Percentiles rank a stretch among this genome's conserved stretches.
phyloP scores from a whole-genome alignment of 2,113 vertebrate species.

The Pomatostomus ruficeps region DNA sequence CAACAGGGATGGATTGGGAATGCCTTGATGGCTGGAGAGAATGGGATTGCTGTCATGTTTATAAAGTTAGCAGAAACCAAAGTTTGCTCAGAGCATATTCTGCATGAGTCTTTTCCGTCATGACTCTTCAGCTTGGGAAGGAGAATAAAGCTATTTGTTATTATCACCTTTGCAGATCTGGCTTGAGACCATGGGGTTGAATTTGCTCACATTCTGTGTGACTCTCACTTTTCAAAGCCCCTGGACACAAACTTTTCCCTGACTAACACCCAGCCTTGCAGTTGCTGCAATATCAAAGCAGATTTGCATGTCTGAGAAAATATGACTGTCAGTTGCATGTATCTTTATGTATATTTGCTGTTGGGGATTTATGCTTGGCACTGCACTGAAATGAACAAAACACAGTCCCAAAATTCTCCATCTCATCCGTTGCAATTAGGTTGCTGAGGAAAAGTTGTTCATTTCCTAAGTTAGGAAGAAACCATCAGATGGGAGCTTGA shows the following conservation, averaged over 20 bases:
- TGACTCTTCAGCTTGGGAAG: not conserved
- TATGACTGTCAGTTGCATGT: rapidly evolving
- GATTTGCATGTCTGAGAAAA: not conserved
- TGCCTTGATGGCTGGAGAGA: not conserved
- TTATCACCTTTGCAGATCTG: not conserved
- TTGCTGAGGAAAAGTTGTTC: not conserved
- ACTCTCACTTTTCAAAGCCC: not conserved
- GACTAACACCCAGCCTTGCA: not conserved
- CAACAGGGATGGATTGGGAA: not conserved
- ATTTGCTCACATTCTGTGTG: not conserved
- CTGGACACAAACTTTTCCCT: not conserved
- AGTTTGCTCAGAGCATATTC: not conserved
- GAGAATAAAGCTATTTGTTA: not conserved
- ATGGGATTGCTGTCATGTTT: not conserved
- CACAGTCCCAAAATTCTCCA: not conserved
- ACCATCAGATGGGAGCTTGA: not conserved
- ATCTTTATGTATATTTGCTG: not conserved
- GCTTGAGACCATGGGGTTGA: not conserved
- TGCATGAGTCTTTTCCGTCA: not conserved
- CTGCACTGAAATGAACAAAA: not conserved
- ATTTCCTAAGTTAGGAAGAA: not conserved
- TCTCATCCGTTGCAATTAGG: not conserved
- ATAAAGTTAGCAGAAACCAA: not conserved
- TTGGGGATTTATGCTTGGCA: not conserved
- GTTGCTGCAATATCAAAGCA: not conserved